A percentile compares a stretch with the other conserved stretches of the same genome.
Evolutionary conservation across 2,797 vertebrate species (phyloP).

Genomic region (Gymnothorax javanicus): DNA sequence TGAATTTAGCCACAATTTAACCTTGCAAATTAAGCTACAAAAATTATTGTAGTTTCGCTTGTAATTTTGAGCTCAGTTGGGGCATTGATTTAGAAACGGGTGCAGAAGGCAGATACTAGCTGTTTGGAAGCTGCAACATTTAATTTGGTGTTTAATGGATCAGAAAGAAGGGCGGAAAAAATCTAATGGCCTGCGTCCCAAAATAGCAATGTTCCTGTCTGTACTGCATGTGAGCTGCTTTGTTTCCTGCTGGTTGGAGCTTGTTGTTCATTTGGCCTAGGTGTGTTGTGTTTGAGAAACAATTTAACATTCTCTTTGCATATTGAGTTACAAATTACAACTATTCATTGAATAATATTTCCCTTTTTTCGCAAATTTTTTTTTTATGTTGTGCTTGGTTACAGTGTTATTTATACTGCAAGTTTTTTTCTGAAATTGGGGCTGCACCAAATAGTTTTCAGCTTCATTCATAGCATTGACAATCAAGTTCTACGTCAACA

Average conservation of each 20-base stretch:
- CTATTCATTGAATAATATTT: too few species aligned
- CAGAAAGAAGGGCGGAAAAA: background rate
- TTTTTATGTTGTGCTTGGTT: background rate
- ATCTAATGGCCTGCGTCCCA: background rate
- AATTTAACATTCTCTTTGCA: background rate
- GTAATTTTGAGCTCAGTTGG: background rate
- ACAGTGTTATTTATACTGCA: background rate
- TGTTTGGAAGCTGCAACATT: background rate
- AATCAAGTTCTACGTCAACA: too few species aligned
- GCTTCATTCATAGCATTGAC: too few species aligned
- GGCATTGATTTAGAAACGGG: background rate
- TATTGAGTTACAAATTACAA: background rate
- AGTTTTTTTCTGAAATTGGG: background rate
- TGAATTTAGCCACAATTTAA: background rate
- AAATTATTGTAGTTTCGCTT: background rate
- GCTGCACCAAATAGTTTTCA: too few species aligned
- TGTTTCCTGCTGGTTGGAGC: background rate
- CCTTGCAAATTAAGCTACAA: background rate
- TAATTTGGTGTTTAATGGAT: slow-evolving; percentile 1
- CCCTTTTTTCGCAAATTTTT: background rate
- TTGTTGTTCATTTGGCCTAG: background rate
- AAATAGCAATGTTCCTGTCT: background rate
- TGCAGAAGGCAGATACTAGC: background rate
- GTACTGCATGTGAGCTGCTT: background rate
- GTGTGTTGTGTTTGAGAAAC: slow-evolving; percentile 4